Conservation (phyloP, 2,113 vertebrate species). For the Colistium nudipinnis region DNA sequence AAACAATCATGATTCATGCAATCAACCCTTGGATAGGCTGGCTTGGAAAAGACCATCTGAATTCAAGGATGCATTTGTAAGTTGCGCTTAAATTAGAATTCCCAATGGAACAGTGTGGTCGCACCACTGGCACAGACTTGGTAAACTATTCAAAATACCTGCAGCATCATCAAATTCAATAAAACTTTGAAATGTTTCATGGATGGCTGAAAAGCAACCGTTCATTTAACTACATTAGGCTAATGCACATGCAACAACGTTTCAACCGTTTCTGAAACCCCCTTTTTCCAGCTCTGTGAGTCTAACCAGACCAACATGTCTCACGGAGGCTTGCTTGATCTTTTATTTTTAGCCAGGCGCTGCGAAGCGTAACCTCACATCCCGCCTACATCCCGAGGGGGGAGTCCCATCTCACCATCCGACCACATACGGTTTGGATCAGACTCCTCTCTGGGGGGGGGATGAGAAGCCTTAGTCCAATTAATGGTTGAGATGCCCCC, state of each 20-base stretch:
- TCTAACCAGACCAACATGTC: constrained; percentile 61
- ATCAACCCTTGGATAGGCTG: too few relatives aligned
- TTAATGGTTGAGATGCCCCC: constrained; percentile 63
- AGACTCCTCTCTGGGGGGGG: constrained; percentile 46
- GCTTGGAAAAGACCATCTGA: too few relatives aligned
- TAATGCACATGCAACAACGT: constrained; percentile 21
- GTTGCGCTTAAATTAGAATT: too few relatives aligned
- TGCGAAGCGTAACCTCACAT: constrained; percentile 47
- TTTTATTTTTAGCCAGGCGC: constrained; percentile 67
- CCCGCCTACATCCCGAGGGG: constrained; percentile 32
- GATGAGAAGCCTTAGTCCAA: constrained; percentile 62
- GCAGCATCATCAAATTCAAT: not conserved
- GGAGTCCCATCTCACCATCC: constrained; percentile 36
- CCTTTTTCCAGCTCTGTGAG: constrained; percentile 14
- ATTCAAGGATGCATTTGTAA: too few relatives aligned
- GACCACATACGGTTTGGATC: constrained; percentile 58
- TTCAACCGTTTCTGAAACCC: constrained; percentile 17
- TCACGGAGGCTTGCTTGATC: constrained; percentile 50
- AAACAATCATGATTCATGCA: too few relatives aligned
- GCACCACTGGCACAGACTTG: too few relatives aligned
- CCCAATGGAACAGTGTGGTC: too few relatives aligned
- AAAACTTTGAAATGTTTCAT: not conserved
- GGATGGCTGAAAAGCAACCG: not conserved
- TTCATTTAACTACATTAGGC: constrained; percentile 3
- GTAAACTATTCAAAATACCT: not conserved